Percentiles rank a stretch among this genome's conserved stretches.
These are phyloP conservation scores for Osedax fenrisi DNA, from an alignment of 2,888 invertebrate species.

Conservation along the genomic window DNA sequence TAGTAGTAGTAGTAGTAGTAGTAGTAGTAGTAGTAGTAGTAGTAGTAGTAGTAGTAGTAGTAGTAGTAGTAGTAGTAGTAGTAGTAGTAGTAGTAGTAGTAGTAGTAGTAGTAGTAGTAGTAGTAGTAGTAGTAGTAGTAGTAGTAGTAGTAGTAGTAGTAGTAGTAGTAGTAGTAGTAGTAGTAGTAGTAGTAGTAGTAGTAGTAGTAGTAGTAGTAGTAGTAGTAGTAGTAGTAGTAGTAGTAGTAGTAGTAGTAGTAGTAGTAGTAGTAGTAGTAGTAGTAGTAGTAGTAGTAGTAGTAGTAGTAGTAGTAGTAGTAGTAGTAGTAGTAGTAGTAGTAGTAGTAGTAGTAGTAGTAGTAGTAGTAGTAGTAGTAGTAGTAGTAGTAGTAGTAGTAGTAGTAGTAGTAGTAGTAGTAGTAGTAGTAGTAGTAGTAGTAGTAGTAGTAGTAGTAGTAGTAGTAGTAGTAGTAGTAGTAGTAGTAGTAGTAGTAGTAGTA, in stretches of 20 bases:
- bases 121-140: conserved; percentile 13
- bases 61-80: conserved; percentile 15
- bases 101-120: conserved; percentile 15
- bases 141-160: conserved; percentile 16
- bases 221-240: conserved; percentile 15
- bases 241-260: conserved; percentile 19
- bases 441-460: too few relatives aligned
- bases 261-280: conserved; percentile 13
- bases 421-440: too few relatives aligned
- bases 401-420: too few relatives aligned
- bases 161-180: conserved; percentile 15
- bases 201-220: conserved; percentile 19
- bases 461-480: too few relatives aligned
- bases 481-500: too few relatives aligned
- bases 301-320: too few relatives aligned
- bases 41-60: conserved; percentile 17
- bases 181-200: conserved; percentile 19
- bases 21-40: conserved; percentile 19
- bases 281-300: conserved; percentile 7
- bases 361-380: too few relatives aligned
- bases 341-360: too few relatives aligned
- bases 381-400: too few relatives aligned
- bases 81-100: conserved; percentile 16
- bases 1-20: conserved; percentile 15
- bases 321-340: too few relatives aligned